Evolutionary conservation across 2,113 vertebrate genomes (phyloP), one percentile per base, ranked within the genome.

Genomic region (Bombycilla garrulus): DNA sequence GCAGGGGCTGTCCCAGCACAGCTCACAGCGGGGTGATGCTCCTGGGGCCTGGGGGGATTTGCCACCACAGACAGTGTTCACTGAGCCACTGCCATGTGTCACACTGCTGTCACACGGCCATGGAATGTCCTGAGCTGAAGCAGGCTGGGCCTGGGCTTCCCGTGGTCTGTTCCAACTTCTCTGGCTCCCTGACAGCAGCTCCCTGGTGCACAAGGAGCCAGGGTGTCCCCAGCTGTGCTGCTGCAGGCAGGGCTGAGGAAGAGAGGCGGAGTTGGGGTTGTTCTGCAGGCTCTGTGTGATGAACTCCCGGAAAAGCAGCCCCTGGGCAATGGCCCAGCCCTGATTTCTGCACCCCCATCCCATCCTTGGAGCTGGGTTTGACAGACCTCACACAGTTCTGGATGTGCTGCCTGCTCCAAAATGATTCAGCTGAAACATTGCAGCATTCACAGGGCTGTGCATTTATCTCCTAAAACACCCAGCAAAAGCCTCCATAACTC

Each of bases 381-480:
- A 42, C 74, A 64, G 87, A 70, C 62, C 40, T 65, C 67, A 8
- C 84, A 18, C 62, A 4, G 6, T 2, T 35, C 65, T 25, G 42
- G 66, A 19, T 48, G 51, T 53, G 65, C 86, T 6, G 6, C 58
- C 86, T 76, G 53, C 26, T 18, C 64, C 53, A 85, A 64, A 88
- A 62, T 78, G 67, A 83, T 66, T 88, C 61, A 28, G 26, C 54
- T 29, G 15, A 54, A 77, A 23, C 20, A 11, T 25, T 54, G 85
- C 90, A 54, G 85, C 5, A 0, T 15, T 64, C 76, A 8, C 79
- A 88, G 79, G 62, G 28, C 82, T 31, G 1, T 9, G 71, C 51
- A 51, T 92, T 96, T 56, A 83, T 88, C 82, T 92, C 85, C 36
- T 74, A n/a, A 90, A 96, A 48, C 28, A 86, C 47, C 31, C 48